Conservation (phyloP, 2,888 invertebrate genomes). For the Drosophila paracracens region DNA sequence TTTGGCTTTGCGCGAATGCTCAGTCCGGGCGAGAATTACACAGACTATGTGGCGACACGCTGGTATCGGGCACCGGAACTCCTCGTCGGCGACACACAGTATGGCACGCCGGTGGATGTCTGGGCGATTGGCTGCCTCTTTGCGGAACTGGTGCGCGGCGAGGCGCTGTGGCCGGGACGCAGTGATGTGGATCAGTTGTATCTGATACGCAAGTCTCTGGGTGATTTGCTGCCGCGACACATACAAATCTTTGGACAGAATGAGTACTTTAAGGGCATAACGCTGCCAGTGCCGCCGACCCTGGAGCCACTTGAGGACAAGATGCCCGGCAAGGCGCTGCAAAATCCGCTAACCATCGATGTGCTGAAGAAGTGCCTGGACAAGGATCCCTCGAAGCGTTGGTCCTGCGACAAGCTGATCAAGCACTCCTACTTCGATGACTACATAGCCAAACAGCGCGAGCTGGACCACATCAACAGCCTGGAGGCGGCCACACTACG, state of each 20-base stretch:
- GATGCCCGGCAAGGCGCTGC: constrained; percentile 90
- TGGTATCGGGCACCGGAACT: constrained; percentile 99
- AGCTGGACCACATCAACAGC: constrained; percentile 85
- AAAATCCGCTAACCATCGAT: constrained; percentile 90
- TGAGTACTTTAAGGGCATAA: constrained; percentile 95
- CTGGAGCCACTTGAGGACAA: constrained; percentile 94
- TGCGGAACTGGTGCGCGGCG: constrained; percentile 94
- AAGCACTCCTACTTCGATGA: constrained; percentile 96
- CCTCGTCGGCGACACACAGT: constrained; percentile 97
- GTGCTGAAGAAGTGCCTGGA: constrained; percentile 97
- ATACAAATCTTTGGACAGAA: constrained; percentile 98
- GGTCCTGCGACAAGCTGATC: constrained; percentile 96
- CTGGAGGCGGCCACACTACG: constrained; percentile 77
- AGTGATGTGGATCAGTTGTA: constrained; percentile 99
- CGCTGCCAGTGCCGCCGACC: constrained; percentile 95
- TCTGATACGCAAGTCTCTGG: constrained; percentile 96
- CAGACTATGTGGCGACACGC: constrained; percentile 99
- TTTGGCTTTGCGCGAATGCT: constrained; percentile 99
- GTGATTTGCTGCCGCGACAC: constrained; percentile 96
- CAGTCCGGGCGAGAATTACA: constrained; percentile 98
- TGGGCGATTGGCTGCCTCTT: constrained; percentile 99
- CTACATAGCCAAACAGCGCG: constrained; percentile 92
- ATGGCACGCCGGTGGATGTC: constrained; percentile 95
- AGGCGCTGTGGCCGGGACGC: constrained; percentile 99
- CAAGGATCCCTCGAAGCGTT: constrained; percentile 95